Evolutionary conservation across 1,140 invertebrate genomes (phyloP).

Genomic region (Papilio helenus): DNA sequence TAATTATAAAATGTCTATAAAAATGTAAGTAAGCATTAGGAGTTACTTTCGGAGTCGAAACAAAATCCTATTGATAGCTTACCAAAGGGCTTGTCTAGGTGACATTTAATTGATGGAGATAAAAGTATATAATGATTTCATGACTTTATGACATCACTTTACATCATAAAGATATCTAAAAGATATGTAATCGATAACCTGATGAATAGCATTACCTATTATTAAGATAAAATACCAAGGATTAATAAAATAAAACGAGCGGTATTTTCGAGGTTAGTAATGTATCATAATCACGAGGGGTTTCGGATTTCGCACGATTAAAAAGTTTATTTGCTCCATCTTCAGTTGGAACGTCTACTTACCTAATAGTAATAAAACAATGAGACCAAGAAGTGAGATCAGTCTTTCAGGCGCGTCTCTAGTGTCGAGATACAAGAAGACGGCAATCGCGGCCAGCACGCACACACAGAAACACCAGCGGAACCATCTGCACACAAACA

Average conservation of each 20-base stretch:
- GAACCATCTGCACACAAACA: conserved; percentile 58
- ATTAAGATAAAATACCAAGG: conserved; percentile 1
- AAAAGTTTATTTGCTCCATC: too few relatives aligned
- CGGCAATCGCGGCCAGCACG: conserved; percentile 79
- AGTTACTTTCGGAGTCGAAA: too few relatives aligned
- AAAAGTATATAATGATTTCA: too few relatives aligned
- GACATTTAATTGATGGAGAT: too few relatives aligned
- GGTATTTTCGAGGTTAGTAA: too few relatives aligned
- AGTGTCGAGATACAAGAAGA: conserved; percentile 87
- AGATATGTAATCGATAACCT: not conserved
- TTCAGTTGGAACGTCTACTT: conserved; percentile 36
- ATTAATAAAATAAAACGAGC: not conserved
- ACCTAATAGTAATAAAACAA: conserved; percentile 61
- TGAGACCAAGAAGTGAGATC: conserved; percentile 85
- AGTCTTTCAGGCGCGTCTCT: conserved; percentile 84
- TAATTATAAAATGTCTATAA: too few relatives aligned
- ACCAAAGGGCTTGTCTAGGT: too few relatives aligned
- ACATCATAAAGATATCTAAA: not conserved
- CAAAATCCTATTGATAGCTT: too few relatives aligned
- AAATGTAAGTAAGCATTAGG: too few relatives aligned
- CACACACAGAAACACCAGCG: conserved; percentile 52
- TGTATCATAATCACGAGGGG: too few relatives aligned
- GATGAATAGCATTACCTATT: not conserved
- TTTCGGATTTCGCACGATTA: too few relatives aligned
- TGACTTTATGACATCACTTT: not conserved